phyloP scores from a whole-genome alignment of 2,797 vertebrate species.

The Scomberomorus guttatus region DNA sequence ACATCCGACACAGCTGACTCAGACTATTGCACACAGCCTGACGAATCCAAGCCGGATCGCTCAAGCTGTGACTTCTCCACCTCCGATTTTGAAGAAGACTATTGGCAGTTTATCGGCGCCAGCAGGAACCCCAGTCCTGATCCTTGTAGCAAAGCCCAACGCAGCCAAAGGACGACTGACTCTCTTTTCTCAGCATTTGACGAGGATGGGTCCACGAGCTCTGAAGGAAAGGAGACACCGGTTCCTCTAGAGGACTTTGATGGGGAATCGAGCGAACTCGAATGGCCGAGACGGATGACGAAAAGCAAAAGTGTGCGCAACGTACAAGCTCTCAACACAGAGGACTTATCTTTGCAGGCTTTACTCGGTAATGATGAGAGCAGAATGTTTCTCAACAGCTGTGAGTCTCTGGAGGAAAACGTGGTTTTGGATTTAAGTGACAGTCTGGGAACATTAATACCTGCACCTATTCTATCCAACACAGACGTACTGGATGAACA shows the following conservation, averaged over 20 bases:
- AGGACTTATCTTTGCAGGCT: constrained; percentile 29
- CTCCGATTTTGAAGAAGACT: constrained; percentile 85
- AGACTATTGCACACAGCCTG: constrained; percentile 83
- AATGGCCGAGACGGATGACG: constrained; percentile 37
- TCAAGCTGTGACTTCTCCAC: constrained; percentile 84
- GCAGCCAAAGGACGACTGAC: constrained; percentile 25
- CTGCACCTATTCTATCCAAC: constrained; percentile 54
- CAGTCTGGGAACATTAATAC: constrained; percentile 29
- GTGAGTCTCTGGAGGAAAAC: constrained; percentile 29
- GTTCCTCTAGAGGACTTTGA: constrained; percentile 55
- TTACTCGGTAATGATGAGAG: constrained; percentile 25
- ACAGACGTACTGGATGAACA: constrained; percentile 52
- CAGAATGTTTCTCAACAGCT: constrained; percentile 29
- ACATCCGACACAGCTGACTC: constrained; percentile 79
- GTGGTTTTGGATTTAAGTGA: constrained; percentile 36
- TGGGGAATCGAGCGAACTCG: constrained; percentile 5
- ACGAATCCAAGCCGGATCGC: constrained; percentile 81
- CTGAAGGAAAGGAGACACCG: constrained; percentile 51
- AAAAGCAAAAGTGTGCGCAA: constrained; percentile 77
- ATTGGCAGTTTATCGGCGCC: constrained; percentile 65
- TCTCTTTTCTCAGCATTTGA: constrained; percentile 21
- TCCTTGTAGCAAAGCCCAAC: constrained; percentile 42
- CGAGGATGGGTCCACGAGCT: constrained; percentile 50
- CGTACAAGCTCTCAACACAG: constrained; percentile 50
- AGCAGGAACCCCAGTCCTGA: constrained; percentile 75